A percentile compares a stretch with the other conserved stretches of the same genome.
Evolutionary conservation across 2,797 vertebrate genomes (phyloP).

Genomic region (Pseudocheirus occidentalis): DNA sequence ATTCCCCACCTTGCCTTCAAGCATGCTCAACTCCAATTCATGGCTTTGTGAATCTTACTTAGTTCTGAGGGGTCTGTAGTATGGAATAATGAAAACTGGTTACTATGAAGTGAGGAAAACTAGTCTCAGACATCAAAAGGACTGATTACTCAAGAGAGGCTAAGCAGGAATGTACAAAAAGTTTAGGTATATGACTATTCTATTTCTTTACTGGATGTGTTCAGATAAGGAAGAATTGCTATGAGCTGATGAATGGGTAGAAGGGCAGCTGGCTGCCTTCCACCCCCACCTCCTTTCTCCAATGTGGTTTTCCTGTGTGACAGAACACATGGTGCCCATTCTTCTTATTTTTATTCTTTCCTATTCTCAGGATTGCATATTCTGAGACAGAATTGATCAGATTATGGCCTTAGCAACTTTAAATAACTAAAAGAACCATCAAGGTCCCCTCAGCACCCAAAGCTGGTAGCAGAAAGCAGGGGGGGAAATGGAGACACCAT

Average conservation of each 20-base stretch:
- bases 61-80: neutral
- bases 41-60: neutral
- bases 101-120: neutral
- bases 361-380: neutral
- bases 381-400: neutral
- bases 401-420: neutral
- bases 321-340: neutral
- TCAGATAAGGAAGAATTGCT: neutral
- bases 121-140: neutral
- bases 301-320: neutral
- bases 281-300: neutral
- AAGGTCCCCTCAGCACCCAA: neutral
- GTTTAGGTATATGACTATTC: neutral
- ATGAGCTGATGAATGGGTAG: neutral
- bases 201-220: neutral
- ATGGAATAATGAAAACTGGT: neutral
- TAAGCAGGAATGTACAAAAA: neutral
- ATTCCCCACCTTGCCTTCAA: neutral
- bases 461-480: neutral
- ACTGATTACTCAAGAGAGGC: neutral
- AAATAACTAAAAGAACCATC: neutral
- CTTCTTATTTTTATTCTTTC: neutral
- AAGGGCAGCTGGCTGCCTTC: neutral
- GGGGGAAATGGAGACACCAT: neutral
- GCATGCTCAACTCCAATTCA: neutral